Conservation (phyloP, 92 coral and sea anemone genomes). For the Phenganax stokvisi region DNA sequence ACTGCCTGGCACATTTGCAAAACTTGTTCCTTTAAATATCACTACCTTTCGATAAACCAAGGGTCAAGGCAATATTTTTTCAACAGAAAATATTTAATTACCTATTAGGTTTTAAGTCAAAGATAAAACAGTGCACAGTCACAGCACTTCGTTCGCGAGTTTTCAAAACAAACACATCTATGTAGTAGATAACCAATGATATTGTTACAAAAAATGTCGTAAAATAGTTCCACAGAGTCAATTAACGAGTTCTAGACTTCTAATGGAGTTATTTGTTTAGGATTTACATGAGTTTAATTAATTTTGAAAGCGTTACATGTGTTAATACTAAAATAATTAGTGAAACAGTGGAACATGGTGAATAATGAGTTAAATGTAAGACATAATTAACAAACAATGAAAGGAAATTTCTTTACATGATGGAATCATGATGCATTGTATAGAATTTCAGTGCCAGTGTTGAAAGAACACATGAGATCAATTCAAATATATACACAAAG, state of each 20-base stretch:
- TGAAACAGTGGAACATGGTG: not conserved
- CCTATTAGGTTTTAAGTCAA: constrained; percentile 1
- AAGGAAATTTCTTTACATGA: constrained; percentile 5
- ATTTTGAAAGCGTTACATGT: not conserved
- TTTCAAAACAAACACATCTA: not conserved
- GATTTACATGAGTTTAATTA: not conserved
- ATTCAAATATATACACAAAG: not conserved
- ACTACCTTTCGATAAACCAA: no score
- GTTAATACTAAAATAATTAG: constrained; percentile 1
- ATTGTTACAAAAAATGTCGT: not conserved
- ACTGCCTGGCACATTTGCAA: no score
- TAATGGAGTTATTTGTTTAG: not conserved
- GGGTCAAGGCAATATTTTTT: not conserved
- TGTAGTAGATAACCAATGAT: not conserved
- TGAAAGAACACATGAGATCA: not conserved
- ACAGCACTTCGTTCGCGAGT: not conserved
- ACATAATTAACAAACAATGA: not conserved
- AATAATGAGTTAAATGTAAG: not conserved
- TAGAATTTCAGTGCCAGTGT: not conserved
- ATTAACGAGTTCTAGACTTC: not conserved
- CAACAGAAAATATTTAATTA: constrained; percentile 13
- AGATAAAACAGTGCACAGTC: not conserved
- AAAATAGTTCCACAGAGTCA: not conserved
- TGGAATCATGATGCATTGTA: not conserved
- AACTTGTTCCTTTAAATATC: no score